Evolutionary conservation across 1,140 invertebrate species (phyloP).

Genomic region (Heliothis subflexa): DNA sequence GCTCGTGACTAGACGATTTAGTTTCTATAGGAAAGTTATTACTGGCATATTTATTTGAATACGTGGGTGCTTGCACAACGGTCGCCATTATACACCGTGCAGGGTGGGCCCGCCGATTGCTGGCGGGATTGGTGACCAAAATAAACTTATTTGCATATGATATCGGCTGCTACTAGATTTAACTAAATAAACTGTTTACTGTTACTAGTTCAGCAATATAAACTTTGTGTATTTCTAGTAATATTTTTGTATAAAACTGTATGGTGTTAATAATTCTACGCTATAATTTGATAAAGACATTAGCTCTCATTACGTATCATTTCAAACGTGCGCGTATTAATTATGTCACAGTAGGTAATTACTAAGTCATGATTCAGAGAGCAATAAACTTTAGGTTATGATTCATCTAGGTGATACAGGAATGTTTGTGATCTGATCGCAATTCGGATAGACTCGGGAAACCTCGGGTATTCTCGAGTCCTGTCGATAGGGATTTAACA

Average conservation of each 20-base stretch:
- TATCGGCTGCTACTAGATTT: neutral
- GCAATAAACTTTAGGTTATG: constrained; percentile 73
- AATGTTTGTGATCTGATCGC: constrained; percentile 22
- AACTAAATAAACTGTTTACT: constrained; percentile 8
- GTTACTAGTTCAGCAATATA: neutral
- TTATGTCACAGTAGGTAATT: constrained; percentile 43
- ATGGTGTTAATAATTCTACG: constrained; percentile 11
- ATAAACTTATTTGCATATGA: constrained; percentile 38
- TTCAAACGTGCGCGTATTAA: constrained; percentile 24
- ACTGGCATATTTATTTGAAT: constrained; percentile 80
- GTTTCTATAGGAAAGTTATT: constrained; percentile 83
- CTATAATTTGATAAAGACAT: neutral
- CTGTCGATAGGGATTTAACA: constrained; percentile 11
- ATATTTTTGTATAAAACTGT: neutral
- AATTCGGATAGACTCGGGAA: constrained; percentile 3
- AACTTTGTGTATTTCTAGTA: neutral
- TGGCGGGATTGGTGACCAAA: constrained; percentile 9
- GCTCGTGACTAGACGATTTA: constrained; percentile 81
- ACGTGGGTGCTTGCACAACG: constrained; percentile 80
- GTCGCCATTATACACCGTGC: constrained; percentile 62
- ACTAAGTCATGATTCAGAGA: constrained; percentile 62
- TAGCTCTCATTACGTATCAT: constrained; percentile 25
- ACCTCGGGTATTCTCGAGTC: neutral
- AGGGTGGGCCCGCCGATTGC: constrained; percentile 32
- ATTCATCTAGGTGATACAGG: constrained; percentile 56